Conservation (phyloP, 2,888 invertebrate species). For the Orgyia antiqua region DNA sequence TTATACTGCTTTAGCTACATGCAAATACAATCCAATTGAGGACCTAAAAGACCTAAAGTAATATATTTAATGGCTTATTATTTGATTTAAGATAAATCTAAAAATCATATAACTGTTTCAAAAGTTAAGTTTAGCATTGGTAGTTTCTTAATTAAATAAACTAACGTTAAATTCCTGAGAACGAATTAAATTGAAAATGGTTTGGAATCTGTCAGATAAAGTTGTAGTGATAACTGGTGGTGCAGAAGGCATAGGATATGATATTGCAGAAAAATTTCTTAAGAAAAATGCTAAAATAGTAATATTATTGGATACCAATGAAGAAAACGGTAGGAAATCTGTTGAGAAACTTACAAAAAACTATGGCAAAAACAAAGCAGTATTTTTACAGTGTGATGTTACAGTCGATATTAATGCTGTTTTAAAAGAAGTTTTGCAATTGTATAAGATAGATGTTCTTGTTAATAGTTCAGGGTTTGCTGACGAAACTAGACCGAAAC, state of each 20-base stretch:
- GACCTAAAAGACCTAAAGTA: too few relatives aligned
- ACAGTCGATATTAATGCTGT: slow-evolving; percentile 14
- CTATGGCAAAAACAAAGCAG: slow-evolving; percentile 14
- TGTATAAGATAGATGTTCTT: slow-evolving; percentile 42
- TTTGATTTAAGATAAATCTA: too few relatives aligned
- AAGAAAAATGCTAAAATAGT: slow-evolving; percentile 40
- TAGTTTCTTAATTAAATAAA: too few relatives aligned
- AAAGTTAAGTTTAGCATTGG: too few relatives aligned
- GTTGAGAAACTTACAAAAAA: slow-evolving; percentile 7
- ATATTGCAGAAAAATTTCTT: slow-evolving; percentile 60
- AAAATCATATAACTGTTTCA: too few relatives aligned
- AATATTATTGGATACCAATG: slow-evolving; percentile 19
- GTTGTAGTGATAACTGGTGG: slow-evolving; percentile 66
- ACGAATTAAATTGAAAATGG: too few relatives aligned
- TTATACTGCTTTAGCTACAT: too few relatives aligned
- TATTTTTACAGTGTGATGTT: slow-evolving; percentile 31
- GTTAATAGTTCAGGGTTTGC: slow-evolving; percentile 57
- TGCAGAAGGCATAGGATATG: slow-evolving; percentile 71
- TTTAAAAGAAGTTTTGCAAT: slow-evolving; percentile 7
- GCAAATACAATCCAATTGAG: too few relatives aligned
- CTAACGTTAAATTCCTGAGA: too few relatives aligned
- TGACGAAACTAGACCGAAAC: slow-evolving; percentile 23
- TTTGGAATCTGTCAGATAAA: slow-evolving; percentile 23
- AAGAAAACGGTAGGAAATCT: slow-evolving; percentile 8
- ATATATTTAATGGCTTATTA: too few relatives aligned